A percentile compares a stretch with the other conserved stretches of the same genome.
Conservation (phyloP, 2,888 invertebrate species). For the Caenorhabditis becei region DNA sequence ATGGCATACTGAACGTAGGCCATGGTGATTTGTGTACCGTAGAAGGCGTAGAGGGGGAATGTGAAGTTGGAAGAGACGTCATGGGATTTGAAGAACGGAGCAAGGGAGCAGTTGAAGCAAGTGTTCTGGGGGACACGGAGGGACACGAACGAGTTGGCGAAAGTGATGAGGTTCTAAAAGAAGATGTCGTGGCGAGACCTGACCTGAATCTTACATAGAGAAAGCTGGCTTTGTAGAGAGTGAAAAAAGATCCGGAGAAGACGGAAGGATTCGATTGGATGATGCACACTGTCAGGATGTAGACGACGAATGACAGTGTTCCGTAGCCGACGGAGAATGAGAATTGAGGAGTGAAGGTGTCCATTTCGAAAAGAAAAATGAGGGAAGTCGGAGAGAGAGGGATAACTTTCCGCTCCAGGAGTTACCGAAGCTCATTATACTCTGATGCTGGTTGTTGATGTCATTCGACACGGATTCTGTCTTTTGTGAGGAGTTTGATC, state of each 20-base stretch:
- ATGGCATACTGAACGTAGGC: constrained; percentile 1
- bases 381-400: neutral
- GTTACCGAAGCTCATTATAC: no score
- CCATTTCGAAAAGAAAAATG: constrained; percentile 9
- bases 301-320: constrained; percentile 18
- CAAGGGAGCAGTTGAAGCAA: constrained; percentile 17
- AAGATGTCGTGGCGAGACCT: neutral
- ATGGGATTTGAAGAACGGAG: constrained; percentile 6
- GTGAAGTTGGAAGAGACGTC: neutral
- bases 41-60: constrained; percentile 5
- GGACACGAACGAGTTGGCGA: constrained; percentile 7
- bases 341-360: constrained; percentile 19
- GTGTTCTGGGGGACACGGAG: constrained; percentile 14
- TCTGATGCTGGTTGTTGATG: no score
- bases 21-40: constrained; percentile 9
- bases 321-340: constrained; percentile 21
- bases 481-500: no score
- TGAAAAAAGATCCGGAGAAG: constrained; percentile 23
- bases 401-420: neutral
- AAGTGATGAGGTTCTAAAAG: constrained; percentile 9
- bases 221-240: constrained; percentile 11
- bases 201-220: constrained; percentile 7
- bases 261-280: neutral
- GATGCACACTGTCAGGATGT: constrained; percentile 9
- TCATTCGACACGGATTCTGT: no score